Evolutionary conservation across 2,113 vertebrate species (phyloP).

Genomic region (Delphinapterus leucas): DNA sequence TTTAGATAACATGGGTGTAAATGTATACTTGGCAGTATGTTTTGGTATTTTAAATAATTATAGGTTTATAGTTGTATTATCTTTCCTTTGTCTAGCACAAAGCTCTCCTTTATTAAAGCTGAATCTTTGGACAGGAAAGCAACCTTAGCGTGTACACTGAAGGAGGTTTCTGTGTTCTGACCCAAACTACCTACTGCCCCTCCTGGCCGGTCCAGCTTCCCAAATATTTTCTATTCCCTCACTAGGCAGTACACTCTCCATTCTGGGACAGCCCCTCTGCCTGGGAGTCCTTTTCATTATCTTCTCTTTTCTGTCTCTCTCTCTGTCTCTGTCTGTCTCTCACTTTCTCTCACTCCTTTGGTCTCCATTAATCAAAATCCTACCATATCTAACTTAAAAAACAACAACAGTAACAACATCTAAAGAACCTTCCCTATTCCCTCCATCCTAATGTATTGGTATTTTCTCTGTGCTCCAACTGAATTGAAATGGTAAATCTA

Average conservation of each 20-base stretch:
- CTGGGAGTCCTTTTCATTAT: not conserved
- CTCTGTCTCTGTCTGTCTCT: no score
- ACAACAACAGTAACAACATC: not conserved
- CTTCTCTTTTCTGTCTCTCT: not conserved
- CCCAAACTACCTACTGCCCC: not conserved
- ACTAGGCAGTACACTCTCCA: not conserved
- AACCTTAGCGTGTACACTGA: not conserved
- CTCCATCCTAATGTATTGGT: not conserved
- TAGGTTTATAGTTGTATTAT: not conserved
- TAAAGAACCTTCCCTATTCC: not conserved
- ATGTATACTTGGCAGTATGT: not conserved
- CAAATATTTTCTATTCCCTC: not conserved
- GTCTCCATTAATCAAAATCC: not conserved
- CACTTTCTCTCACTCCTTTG: not conserved
- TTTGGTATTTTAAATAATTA: not conserved
- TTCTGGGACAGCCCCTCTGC: not conserved
- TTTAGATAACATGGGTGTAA: not conserved
- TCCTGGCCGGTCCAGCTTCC: accelerated
- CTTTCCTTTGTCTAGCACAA: not conserved
- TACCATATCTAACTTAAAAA: not conserved
- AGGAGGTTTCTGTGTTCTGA: not conserved
- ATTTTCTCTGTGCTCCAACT: not conserved
- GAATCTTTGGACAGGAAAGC: not conserved
- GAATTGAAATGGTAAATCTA: not conserved
- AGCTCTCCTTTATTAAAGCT: not conserved